Base-by-base conservation (phyloP, 2,888 invertebrate genomes). In the Anthrax anthrax region DNA sequence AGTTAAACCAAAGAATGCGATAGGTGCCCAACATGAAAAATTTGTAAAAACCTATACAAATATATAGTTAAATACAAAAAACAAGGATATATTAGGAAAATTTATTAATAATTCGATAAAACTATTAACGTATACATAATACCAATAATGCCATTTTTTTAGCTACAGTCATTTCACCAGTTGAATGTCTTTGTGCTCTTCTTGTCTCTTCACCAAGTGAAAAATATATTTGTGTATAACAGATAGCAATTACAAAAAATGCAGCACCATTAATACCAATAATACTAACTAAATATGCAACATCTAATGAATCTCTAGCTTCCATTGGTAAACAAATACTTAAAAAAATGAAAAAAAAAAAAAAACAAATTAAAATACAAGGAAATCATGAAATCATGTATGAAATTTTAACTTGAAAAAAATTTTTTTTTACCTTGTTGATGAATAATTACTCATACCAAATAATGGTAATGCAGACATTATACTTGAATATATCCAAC, bases 141-240 rank as follows among this genome's bases (percentile, higher is more conserved):
- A 88, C 83, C 36, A 94, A 71, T n/a, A 92, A 68, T 0, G 88
- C 85, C 88, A 92, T 91, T 60, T 89, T 83, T 61, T 88, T 88
- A 29, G 90, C 90, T 18, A 90, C 81, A 1, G 83, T 77, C 64
- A 80, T 69, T 70, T 82, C 78, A 55, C 84, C 70, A 59, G 78
- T 67, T 23, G 63, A 57, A 47, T 61, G 56, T 47, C 63, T 71
- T 10, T 72, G 72, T 6, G 65, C 60, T 46, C 65, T 59, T 19
- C 82, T 73, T 0, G 81, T 80, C 51, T 81, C 81, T 34, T 80
- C 76, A 0, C 82, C 80, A 50, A 90, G 70, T 42, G 87, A 85
- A 49, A 83, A 72, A 67, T 90, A 91, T 63, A 91, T 90, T 66
- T 85, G 84, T 6, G 79, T 79, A 67, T 91, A 91, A 62, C 89